Evolutionary conservation across 2,113 vertebrate species (phyloP), one percentile per base, ranked within the genome.

Genomic region (Hylia prasina): DNA sequence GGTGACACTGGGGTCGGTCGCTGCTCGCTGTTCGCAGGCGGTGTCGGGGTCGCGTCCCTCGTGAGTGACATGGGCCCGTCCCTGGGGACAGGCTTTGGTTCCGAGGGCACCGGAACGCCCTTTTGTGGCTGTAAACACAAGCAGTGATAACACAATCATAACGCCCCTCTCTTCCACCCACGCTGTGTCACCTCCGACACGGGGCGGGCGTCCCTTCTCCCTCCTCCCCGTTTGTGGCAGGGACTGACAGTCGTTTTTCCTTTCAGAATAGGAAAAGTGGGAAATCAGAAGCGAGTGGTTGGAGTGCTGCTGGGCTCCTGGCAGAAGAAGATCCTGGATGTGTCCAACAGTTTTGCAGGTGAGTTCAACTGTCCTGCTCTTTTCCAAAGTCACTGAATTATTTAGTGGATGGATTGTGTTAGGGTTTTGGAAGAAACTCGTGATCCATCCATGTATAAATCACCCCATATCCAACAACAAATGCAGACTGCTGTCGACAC

Each of bases 341-440:
- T 99, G 27, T 99, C 99, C 85, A 99, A 99, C 96, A 99, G 99
- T 96, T 99, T 99, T 98, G 99, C 99, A 96, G 99, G 99, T 99
- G 97, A 98, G 97, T 89, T 47, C 0, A 1, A 16, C 28, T 39
- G 42, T 31, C 47, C 35, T 48, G 4, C 35, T 39, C 69, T 25
- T 19, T 15, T 42, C 33, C 61, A 63, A 13, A 31, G 15, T 35
- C 22, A 5, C 40, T 24, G n/a, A 18, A 12, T 48, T 66, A 21
- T 50, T 61, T 30, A 27, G 35, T 3, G 33, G 53, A 1, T 68
- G 9, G 19, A 7, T 17, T 25, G 6, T 48, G 8, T 13, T 23
- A 33, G 6, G 2, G 4, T 31, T 61, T 50, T 51, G 14, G 66
- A 45, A 35, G 54, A 35, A 25, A 2, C 18, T 2, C 11, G 13